Evolutionary conservation across 2,113 vertebrate genomes (phyloP).

Genomic region (Indri indri): DNA sequence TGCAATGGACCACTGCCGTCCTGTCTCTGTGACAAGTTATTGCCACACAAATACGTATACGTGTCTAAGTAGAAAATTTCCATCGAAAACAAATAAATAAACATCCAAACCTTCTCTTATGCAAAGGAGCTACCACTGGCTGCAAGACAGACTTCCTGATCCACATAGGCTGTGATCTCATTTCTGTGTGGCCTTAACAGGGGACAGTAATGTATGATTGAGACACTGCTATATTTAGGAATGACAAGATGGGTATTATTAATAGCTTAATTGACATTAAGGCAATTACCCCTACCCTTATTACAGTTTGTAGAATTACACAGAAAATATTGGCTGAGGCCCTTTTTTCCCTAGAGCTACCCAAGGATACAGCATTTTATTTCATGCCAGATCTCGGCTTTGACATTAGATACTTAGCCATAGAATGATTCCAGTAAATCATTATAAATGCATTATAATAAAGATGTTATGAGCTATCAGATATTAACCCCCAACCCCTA

Average conservation of each 20-base stretch:
- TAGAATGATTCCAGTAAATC: slow-evolving; percentile 88
- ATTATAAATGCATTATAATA: slow-evolving; percentile 91
- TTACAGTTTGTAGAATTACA: slow-evolving; percentile 86
- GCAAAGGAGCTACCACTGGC: slow-evolving; percentile 26
- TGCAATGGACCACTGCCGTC: not conserved
- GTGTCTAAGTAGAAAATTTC: not conserved
- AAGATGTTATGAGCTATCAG: slow-evolving; percentile 87
- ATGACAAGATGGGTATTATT: slow-evolving; percentile 87
- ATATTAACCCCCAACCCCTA: slow-evolving; percentile 86
- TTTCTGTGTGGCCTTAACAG: slow-evolving; percentile 75
- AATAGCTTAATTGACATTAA: slow-evolving; percentile 91
- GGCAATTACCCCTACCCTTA: slow-evolving; percentile 86
- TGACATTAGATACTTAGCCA: slow-evolving; percentile 87
- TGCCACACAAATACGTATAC: not conserved
- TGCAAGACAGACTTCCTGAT: slow-evolving; percentile 60
- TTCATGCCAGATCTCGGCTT: slow-evolving; percentile 82
- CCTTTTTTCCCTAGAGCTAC: slow-evolving; percentile 87
- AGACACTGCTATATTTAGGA: slow-evolving; percentile 83
- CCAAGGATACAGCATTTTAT: slow-evolving; percentile 85
- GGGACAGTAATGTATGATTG: slow-evolving; percentile 77
- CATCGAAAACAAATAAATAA: slow-evolving; percentile 37
- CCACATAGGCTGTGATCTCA: slow-evolving; percentile 78
- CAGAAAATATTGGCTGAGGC: slow-evolving; percentile 81
- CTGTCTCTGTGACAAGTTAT: not conserved
- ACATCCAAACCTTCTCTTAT: not conserved